Base-by-base conservation (phyloP, 2,797 vertebrate genomes). In the Sebastiscus tertius region DNA sequence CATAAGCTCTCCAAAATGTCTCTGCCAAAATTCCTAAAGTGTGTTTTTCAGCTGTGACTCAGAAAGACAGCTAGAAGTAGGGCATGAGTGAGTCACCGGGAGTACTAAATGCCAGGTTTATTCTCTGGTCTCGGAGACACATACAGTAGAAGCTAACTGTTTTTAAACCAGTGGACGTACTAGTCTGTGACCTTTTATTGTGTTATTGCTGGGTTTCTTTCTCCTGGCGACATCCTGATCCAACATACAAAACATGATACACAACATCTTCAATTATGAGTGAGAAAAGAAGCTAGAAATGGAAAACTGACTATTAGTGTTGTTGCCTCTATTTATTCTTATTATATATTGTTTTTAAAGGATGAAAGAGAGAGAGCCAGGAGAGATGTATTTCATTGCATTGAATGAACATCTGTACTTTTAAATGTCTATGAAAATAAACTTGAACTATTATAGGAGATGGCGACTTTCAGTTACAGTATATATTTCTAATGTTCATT, bases 21-120 rank as follows among this genome's bases (percentile, higher is more conserved):
- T 8, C 83, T 64, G 83, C 85, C 88, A 90, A 89, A 85, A 89
- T 85, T 90, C 87, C 76, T 84, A 24, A 81, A 75, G 79, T 77
- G 77, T 73, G 82, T 89, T 91, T 88, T 76, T 80, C 76, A 72
- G 68, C 78, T 76, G 81, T 86, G 87, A 92, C 77, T 91, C 86
- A 90, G 80, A 87, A 33, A 49, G 62, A 20, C 49, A 87, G 86
- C 82, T 66, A 72, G 68, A 90, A 92, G 89, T 92, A 93, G 83
- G 87, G 75, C 85, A 89, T 18, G 77, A 86, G 81, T 90, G 89
- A 91, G 82, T 93, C 88, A 91, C 69, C 80, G 64, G 11, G 20
- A 82, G 68, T 66, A 64, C 24, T 78, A 16, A 68, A 75, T 77
- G 31, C 75, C 71, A 70, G 77, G 63, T 80, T 34, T 78, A 31